Evolutionary conservation across 2,797 vertebrate genomes (phyloP).

Genomic region (Nyctalus aviator): DNA sequence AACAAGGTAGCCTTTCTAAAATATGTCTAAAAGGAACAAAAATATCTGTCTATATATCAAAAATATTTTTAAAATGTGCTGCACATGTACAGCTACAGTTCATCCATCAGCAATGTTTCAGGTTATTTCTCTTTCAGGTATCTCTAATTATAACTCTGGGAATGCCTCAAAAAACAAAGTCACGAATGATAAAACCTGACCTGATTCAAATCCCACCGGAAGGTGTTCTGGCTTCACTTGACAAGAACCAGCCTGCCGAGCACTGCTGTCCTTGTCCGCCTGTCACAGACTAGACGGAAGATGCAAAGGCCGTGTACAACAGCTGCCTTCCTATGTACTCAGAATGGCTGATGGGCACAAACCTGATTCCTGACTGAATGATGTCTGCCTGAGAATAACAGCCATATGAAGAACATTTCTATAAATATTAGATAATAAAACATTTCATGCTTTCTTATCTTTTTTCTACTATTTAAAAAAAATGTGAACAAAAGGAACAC

Average conservation of each 20-base stretch:
- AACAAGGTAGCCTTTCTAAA: not conserved
- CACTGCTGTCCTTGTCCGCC: not conserved
- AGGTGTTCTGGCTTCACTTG: constrained; percentile 38
- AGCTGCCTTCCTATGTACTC: not conserved
- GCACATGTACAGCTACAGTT: not conserved
- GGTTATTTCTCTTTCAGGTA: constrained; percentile 33
- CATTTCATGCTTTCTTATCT: not conserved
- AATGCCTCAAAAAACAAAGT: constrained; percentile 52
- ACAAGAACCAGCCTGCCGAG: constrained; percentile 49
- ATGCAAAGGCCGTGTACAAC: not conserved
- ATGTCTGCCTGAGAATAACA: not conserved
- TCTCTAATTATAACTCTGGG: constrained; percentile 45
- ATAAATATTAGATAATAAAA: constrained; percentile 10
- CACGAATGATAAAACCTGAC: constrained; percentile 46
- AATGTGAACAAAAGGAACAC: not conserved
- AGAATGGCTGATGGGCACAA: constrained; percentile 6
- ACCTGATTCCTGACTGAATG: constrained; percentile 2
- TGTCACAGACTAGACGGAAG: constrained; percentile 26
- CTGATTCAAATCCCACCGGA: constrained; percentile 69
- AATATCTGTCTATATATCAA: not conserved
- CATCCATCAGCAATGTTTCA: not conserved
- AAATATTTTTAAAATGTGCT: not conserved
- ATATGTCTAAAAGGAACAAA: not conserved
- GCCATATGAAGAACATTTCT: not conserved
- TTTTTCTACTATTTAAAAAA: not conserved